A percentile compares a stretch with the other conserved stretches of the same genome.
Conservation (phyloP, 2,797 vertebrate species). For the Malacoctenus gilli region DNA sequence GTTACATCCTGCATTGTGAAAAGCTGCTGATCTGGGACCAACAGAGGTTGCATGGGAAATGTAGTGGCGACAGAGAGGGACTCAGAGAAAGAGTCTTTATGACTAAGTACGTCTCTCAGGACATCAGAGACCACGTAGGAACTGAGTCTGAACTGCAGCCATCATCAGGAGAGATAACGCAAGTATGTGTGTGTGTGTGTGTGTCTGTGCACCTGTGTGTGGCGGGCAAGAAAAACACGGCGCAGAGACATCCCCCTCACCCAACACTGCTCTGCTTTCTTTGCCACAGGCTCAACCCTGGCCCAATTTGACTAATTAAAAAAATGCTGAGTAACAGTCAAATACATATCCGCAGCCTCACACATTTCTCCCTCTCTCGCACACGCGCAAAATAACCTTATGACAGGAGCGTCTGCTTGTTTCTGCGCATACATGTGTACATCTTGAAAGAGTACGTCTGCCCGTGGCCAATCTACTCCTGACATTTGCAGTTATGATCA, state of each 20-base stretch:
- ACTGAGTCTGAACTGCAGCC: too few species aligned
- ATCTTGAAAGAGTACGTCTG: conserved; percentile 7
- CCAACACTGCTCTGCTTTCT: conserved; percentile 11
- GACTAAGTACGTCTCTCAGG: too few species aligned
- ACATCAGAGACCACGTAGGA: too few species aligned
- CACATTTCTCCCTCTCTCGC: neutral
- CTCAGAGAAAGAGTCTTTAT: too few species aligned
- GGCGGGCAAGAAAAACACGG: neutral
- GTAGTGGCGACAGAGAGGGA: too few species aligned
- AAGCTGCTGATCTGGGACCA: too few species aligned
- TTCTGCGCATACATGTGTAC: conserved; percentile 2
- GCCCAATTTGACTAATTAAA: conserved; percentile 67
- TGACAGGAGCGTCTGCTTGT: neutral
- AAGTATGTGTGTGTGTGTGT: too few species aligned
- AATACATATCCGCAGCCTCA: neutral
- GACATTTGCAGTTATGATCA: conserved; percentile 60
- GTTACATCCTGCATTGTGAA: too few species aligned
- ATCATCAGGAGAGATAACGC: too few species aligned
- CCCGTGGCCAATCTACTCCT: conserved; percentile 36
- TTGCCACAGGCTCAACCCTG: conserved; percentile 46
- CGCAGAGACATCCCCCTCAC: conserved; percentile 1
- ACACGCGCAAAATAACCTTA: neutral
- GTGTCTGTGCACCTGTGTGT: too few species aligned
- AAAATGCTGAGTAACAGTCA: conserved; percentile 51
- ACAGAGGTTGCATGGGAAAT: too few species aligned